Percentiles rank a stretch among this genome's conserved stretches.
These are phyloP conservation scores for Xiphorhynchus erythropygius DNA, from an alignment of 2,797 vertebrate species.

Conservation along the genomic window DNA sequence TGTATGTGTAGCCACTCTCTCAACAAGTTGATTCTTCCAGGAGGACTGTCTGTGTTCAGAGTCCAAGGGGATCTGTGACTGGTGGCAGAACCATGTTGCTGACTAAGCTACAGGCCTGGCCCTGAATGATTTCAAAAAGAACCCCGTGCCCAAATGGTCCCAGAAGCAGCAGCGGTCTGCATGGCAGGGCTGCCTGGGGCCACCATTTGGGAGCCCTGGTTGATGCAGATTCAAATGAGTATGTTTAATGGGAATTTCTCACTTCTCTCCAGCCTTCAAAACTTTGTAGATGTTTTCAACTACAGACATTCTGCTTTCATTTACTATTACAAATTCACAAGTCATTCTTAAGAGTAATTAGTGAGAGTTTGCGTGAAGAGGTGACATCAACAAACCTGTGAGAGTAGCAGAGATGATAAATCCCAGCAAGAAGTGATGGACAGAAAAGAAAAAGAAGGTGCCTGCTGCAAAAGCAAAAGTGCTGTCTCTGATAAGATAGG, in stretches of 20 bases:
- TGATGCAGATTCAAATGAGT: background rate
- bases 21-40: background rate
- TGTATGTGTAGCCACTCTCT: fast-evolving
- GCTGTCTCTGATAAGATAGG: background rate
- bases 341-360: background rate
- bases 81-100: background rate
- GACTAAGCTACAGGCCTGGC: background rate
- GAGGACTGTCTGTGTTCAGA: background rate
- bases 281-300: background rate
- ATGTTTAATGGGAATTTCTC: background rate
- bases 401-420: background rate
- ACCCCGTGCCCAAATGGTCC: too few relatives aligned
- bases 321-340: background rate
- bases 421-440: background rate
- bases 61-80: fast-evolving
- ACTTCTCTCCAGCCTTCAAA: background rate
- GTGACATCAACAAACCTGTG: background rate
- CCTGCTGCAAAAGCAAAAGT: background rate
- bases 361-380: background rate
- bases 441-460: background rate
- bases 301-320: background rate
- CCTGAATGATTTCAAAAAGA: background rate
- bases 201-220: background rate
- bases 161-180: background rate
- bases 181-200: fast-evolving